These are phyloP conservation scores for Bombus consobrinus DNA, from an alignment of 1,140 invertebrate genomes.

Conservation along the genomic window DNA sequence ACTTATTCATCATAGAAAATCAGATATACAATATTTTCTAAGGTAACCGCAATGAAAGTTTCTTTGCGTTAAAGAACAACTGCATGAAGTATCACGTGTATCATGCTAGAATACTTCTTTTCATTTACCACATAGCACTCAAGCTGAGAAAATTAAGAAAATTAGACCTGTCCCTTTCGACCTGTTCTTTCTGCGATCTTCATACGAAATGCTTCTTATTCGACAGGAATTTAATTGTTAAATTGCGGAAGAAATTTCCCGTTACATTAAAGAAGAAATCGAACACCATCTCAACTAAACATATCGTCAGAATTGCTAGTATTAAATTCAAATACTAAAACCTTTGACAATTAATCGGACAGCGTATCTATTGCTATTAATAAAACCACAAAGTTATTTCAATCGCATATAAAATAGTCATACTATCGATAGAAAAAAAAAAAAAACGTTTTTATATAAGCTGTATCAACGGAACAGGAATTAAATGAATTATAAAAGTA, in stretches of 20 bases:
- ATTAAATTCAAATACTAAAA: no score
- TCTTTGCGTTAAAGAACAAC: no score
- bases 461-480: neutral
- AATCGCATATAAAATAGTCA: no score
- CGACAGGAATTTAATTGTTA: neutral
- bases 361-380: neutral
- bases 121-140: neutral
- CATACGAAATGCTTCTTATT: no score
- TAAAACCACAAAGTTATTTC: no score
- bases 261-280: neutral
- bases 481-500: neutral
- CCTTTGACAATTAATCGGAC: no score
- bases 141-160: neutral
- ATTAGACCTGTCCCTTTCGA: neutral
- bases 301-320: no score
- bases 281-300: neutral
- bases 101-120: neutral
- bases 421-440: no score
- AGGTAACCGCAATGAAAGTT: no score
- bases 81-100: no score
- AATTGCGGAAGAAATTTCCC: neutral
- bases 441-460: no score
- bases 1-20: neutral
- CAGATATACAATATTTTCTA: no score
- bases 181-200: neutral